These are phyloP conservation scores for Parnassius mnemosyne DNA, from an alignment of 2,888 invertebrate species.

Conservation along the genomic window DNA sequence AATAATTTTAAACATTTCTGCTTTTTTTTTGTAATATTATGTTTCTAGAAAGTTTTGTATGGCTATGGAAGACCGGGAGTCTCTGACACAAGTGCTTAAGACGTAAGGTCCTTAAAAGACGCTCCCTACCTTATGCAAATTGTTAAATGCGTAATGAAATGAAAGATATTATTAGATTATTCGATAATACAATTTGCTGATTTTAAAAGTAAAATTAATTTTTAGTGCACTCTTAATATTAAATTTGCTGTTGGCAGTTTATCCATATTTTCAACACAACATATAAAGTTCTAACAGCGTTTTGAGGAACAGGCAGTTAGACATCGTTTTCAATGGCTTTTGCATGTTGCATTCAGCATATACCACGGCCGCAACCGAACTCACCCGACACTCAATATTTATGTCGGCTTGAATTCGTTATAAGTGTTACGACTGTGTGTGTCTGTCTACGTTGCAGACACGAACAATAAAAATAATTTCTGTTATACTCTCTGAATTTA, in stretches of 20 bases:
- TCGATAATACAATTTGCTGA: no score
- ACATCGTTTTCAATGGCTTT: constrained; percentile 57
- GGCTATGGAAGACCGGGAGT: no score
- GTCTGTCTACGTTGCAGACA: constrained; percentile 22
- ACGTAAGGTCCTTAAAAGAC: no score
- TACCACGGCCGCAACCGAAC: constrained; percentile 38
- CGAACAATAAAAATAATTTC: constrained; percentile 13
- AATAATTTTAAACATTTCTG: no score
- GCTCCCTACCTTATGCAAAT: no score
- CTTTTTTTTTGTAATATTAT: no score
- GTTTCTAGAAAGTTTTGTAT: no score
- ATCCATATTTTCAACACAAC: not conserved
- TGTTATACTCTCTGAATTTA: not conserved
- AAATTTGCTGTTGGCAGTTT: not conserved
- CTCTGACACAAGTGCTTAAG: no score
- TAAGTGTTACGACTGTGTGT: constrained; percentile 27
- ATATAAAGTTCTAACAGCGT: constrained; percentile 2
- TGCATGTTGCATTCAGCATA: constrained; percentile 60
- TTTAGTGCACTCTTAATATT: no score
- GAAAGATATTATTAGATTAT: no score
- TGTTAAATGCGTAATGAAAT: no score
- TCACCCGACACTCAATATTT: constrained; percentile 43
- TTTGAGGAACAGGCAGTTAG: constrained; percentile 12
- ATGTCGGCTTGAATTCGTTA: constrained; percentile 36
- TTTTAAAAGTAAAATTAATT: no score